Evolutionary conservation across 2,113 vertebrate genomes (phyloP).

Genomic region (Centropristis striata): DNA sequence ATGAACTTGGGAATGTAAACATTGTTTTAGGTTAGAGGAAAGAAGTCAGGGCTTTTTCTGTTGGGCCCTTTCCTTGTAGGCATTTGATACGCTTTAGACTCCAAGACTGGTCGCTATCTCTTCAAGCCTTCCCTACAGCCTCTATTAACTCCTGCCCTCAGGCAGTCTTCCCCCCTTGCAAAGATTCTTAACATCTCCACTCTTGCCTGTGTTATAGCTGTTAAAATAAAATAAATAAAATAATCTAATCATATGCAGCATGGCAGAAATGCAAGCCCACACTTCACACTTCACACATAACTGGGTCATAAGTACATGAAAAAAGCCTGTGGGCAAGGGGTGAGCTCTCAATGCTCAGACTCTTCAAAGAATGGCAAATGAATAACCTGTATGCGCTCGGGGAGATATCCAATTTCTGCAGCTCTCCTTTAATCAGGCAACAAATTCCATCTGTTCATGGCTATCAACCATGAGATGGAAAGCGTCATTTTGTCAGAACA

Average conservation of each 20-base stretch:
- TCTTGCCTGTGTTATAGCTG: constrained; percentile 34
- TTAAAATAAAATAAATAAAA: constrained; percentile 44
- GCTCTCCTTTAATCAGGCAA: constrained; percentile 49
- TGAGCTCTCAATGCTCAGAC: constrained; percentile 50
- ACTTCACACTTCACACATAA: constrained; percentile 41
- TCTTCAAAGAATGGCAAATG: constrained; percentile 65
- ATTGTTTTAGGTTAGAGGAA: constrained; percentile 40
- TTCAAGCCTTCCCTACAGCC: constrained; percentile 41
- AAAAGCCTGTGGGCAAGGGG: constrained; percentile 57
- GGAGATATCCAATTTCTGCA: constrained; percentile 50
- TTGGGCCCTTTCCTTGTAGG: constrained; percentile 21
- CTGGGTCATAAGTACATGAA: constrained; percentile 67
- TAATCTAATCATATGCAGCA: constrained; percentile 54
- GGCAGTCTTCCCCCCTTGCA: constrained; percentile 32
- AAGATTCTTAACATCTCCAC: constrained; percentile 38
- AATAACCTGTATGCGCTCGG: constrained; percentile 44
- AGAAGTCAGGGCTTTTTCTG: constrained; percentile 11
- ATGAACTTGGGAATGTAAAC: constrained; percentile 75
- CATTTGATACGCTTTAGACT: constrained; percentile 35
- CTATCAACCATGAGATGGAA: constrained; percentile 23
- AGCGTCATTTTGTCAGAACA: constrained; percentile 27
- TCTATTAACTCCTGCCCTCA: constrained; percentile 57
- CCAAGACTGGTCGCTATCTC: constrained; percentile 29
- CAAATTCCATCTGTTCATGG: constrained; percentile 42
- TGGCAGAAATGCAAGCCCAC: constrained; percentile 49